Evolutionary conservation across 2,113 vertebrate species (phyloP).

Genomic region (Setophaga petechia): DNA sequence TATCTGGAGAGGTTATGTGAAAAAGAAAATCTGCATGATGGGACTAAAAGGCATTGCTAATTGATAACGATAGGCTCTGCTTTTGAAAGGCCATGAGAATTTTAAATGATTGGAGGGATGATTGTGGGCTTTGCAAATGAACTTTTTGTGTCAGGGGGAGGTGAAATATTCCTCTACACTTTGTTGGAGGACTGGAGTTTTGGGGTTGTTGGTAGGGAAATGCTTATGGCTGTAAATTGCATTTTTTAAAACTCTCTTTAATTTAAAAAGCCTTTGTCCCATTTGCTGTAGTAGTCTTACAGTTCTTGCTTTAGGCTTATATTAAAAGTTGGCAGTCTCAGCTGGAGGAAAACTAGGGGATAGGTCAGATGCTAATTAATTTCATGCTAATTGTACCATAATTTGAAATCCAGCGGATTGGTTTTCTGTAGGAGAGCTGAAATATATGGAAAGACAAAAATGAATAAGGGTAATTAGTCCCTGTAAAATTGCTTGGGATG

Average conservation of each 20-base stretch:
- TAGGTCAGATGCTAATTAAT: conserved; percentile 65
- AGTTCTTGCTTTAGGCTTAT: conserved; percentile 51
- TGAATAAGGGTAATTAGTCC: conserved; percentile 44
- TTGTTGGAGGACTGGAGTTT: background rate
- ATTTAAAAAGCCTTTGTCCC: conserved; percentile 49
- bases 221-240: conserved; percentile 2
- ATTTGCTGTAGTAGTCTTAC: conserved; percentile 25
- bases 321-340: conserved; percentile 53
- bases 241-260: background rate
- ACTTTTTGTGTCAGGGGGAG: accelerated
- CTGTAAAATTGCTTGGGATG: conserved; percentile 36
- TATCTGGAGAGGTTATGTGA: background rate
- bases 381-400: conserved; percentile 59
- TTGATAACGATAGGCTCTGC: background rate
- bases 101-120: background rate
- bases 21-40: background rate
- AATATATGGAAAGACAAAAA: conserved; percentile 42
- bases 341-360: conserved; percentile 55
- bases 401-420: conserved; percentile 58
- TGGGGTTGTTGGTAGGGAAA: conserved; percentile 16
- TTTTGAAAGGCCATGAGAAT: background rate
- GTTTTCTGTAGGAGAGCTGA: conserved; percentile 46
- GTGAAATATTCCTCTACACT: background rate
- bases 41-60: conserved; percentile 27
- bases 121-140: background rate